Evolutionary conservation across 2,797 vertebrate genomes (phyloP), one percentile per base, ranked within the genome.

Genomic region (Echeneis naucrates): DNA sequence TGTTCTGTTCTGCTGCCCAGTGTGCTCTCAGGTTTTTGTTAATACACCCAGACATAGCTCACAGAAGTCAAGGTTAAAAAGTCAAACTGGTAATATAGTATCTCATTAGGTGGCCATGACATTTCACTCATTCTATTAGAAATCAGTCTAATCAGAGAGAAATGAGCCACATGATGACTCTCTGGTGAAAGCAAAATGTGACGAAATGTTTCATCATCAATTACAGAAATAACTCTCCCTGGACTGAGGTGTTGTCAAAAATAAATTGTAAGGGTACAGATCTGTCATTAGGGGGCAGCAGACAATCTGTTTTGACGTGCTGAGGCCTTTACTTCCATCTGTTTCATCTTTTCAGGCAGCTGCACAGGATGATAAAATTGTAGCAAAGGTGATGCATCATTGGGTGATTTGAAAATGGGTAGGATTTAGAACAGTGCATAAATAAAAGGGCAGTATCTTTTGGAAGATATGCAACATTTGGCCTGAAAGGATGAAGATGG

Each of bases 91-190:
- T 71, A 81, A 75, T 76, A 72, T 63, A 33, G 75, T 65, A 78
- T 67, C 63, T 89, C 83, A 86, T 89, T 85, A 86, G 50, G 60
- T 1, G 21, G 77, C 51, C 69, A 76, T 79, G 82, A 85, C 67
- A 68, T 83, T 68, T 58, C 45, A 64, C 63, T 87, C 55, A 72
- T 85, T 88, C 63, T 71, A 63, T 88, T 63, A 85, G 21, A 47
- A 81, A 33, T 77, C 78, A 74, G 65, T 82, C 24, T 64, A 84
- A 89, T 88, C 81, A 80, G 80, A 55, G 80, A 65, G 47, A 67
- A 74, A 63, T 7, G 48, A 78, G 51, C 80, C 3, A 0, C 58
- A 57, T 38, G 47, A 48, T 13, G 75, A 78, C 75, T 69, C 74
- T 42, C 32, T 40, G 51, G 3, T 79, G 53, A 4, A n/a, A 2